Conservation (phyloP, 1,140 invertebrate species). For the Monomorium pharaonis region DNA sequence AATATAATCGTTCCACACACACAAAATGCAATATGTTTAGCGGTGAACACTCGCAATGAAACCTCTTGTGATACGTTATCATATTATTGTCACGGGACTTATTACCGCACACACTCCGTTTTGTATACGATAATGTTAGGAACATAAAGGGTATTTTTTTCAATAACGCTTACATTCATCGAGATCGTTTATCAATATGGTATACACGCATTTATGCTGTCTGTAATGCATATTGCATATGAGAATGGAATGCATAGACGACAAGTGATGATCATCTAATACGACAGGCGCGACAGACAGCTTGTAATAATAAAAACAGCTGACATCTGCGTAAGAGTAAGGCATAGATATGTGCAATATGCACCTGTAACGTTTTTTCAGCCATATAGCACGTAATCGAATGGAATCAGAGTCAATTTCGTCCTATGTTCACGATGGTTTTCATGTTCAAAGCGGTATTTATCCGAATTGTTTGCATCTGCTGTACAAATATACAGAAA, state of each 20-base stretch:
- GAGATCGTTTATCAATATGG: neutral
- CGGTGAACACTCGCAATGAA: neutral
- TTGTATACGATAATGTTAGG: conserved; percentile 21
- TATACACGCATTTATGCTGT: neutral
- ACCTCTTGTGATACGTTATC: conserved; percentile 15
- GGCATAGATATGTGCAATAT: neutral
- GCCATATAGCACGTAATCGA: neutral
- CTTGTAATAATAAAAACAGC: conserved; percentile 36
- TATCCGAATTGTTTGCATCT: neutral
- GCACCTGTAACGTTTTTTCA: neutral
- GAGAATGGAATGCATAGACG: neutral
- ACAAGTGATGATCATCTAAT: conserved; percentile 7
- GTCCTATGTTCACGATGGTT: neutral
- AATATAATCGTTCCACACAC: neutral
- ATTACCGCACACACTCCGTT: neutral
- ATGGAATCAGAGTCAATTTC: conserved; percentile 16
- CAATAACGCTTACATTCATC: neutral
- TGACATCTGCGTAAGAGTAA: conserved; percentile 4
- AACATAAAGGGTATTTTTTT: conserved; percentile 1
- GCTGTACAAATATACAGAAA: neutral
- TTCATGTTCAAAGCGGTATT: neutral
- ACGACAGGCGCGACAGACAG: neutral
- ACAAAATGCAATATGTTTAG: neutral
- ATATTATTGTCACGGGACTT: neutral
- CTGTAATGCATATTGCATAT: neutral